These are phyloP conservation scores for Andrena minutula DNA, from an alignment of 2,888 invertebrate species.

Conservation along the genomic window DNA sequence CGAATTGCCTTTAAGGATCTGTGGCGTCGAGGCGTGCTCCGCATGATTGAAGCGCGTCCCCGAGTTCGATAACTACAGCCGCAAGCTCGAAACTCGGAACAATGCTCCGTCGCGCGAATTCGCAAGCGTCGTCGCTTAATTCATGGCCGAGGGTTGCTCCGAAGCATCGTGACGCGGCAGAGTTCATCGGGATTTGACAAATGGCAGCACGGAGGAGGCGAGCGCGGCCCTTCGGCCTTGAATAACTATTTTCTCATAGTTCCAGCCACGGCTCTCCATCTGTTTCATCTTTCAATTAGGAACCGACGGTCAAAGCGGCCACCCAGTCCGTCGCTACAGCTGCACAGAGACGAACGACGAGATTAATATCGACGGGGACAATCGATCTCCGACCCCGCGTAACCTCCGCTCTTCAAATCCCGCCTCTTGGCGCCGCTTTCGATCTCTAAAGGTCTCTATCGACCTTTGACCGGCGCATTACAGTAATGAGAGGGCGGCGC, in stretches of 20 bases:
- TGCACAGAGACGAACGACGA: constrained; percentile 28
- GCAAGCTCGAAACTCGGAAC: constrained; percentile 67
- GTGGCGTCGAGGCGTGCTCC: constrained; percentile 17
- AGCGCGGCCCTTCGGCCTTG: constrained; percentile 57
- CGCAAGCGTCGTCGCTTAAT: constrained; percentile 37
- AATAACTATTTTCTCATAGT: constrained; percentile 67
- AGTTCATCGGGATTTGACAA: constrained; percentile 49
- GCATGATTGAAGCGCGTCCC: constrained; percentile 19
- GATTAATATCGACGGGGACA: constrained; percentile 67
- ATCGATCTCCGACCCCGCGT: constrained; percentile 60
- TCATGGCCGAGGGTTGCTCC: constrained; percentile 27
- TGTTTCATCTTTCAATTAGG: constrained; percentile 68
- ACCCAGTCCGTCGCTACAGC: constrained; percentile 51
- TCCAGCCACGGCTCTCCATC: constrained; percentile 9
- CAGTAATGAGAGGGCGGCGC: constrained; percentile 46
- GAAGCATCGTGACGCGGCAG: constrained; percentile 14
- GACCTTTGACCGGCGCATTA: constrained; percentile 39
- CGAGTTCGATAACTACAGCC: constrained; percentile 46
- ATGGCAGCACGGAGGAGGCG: constrained; percentile 6
- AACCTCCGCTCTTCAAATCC: constrained; percentile 21
- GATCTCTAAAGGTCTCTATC: constrained; percentile 4
- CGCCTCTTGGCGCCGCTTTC: constrained; percentile 25
- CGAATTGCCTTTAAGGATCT: constrained; percentile 36
- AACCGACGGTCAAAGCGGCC: constrained; percentile 65
- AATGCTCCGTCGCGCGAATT: constrained; percentile 49